Evolutionary conservation across 2,113 vertebrate genomes (phyloP).

Genomic region (Myanophis thanlyinensis): DNA sequence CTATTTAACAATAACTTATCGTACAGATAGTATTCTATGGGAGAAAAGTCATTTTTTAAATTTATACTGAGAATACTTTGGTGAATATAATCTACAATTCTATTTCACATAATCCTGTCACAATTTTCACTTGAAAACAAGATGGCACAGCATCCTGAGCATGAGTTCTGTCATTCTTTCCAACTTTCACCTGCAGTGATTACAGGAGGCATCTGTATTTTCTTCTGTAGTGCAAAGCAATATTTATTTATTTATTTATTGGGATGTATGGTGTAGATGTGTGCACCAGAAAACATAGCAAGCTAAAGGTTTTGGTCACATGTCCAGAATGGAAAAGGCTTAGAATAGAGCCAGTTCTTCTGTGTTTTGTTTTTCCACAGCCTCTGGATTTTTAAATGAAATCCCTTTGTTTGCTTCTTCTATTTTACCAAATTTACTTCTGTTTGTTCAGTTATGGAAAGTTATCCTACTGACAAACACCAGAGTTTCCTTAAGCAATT

Average conservation of each 20-base stretch:
- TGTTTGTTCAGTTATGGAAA: not conserved
- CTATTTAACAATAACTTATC: not conserved
- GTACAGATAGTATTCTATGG: constrained; percentile 17
- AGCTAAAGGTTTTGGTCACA: not conserved
- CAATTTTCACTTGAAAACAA: constrained; percentile 34
- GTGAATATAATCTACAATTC: constrained; percentile 56
- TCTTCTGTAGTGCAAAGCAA: not conserved
- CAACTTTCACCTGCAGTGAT: not conserved
- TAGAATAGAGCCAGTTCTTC: constrained; percentile 6
- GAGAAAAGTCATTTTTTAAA: constrained; percentile 54
- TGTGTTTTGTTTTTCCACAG: not conserved
- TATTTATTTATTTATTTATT: not conserved
- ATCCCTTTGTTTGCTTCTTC: not conserved
- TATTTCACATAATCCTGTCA: constrained; percentile 56
- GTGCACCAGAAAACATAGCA: not conserved
- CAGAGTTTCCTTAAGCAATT: not conserved
- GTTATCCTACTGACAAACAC: not conserved
- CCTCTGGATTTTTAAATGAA: not conserved
- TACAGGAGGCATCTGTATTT: not conserved
- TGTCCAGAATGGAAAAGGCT: not conserved
- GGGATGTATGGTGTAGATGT: not conserved
- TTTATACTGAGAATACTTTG: constrained; percentile 48
- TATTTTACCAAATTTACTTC: not conserved
- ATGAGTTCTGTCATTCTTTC: not conserved
- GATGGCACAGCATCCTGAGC: not conserved